Evolutionary conservation across 2,113 vertebrate species (phyloP), one percentile per base, ranked within the genome.

Genomic region (Telmatochromis brachygnathus): DNA sequence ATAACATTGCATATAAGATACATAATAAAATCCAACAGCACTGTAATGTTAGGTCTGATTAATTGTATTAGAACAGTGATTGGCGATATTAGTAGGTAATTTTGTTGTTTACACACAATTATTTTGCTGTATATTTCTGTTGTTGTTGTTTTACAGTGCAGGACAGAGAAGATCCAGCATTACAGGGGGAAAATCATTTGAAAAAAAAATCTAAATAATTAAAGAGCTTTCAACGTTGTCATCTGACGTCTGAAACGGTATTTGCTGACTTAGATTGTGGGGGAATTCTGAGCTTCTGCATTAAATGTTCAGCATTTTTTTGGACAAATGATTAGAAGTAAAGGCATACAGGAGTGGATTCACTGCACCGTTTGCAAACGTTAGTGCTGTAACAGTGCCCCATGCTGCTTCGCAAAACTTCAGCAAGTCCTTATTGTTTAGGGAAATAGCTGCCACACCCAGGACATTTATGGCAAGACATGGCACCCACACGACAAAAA

Each of bases 341-440:
- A 91, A 92, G 2, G 82, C 58, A 37, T 88, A 89, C 21, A 92
- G 54, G 17, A 88, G 9, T 51, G 89, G 82, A 83, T 94, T 87
- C 17, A 91, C 5, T 35, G 51, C 79, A 39, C 83, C 7, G 13
- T 87, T 90, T 7, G 85, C 28, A 79, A 90, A 90, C 7, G 47
- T 87, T n/a, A 91, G 3, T 42, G 82, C 58, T 84, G 4, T 19
- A 70, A 21, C 26, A 14, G 23, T 77, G 7, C 1, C 6, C 51
- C 7, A 13, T 54, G 4, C 53, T 3, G 65, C 2, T 5, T 4
- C 2, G 9, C 15, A 90, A 58, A 84, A 84, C 2, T 10, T 33
- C 3, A 73, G 1, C 62, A 90, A 19, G 7, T 2, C 6, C 1
- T 84, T 4, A 1, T 77, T 81, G 2, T 82, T 21, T 3, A 70